Conservation (phyloP, 2,797 vertebrate species). For the Phrynocephalus forsythii region DNA sequence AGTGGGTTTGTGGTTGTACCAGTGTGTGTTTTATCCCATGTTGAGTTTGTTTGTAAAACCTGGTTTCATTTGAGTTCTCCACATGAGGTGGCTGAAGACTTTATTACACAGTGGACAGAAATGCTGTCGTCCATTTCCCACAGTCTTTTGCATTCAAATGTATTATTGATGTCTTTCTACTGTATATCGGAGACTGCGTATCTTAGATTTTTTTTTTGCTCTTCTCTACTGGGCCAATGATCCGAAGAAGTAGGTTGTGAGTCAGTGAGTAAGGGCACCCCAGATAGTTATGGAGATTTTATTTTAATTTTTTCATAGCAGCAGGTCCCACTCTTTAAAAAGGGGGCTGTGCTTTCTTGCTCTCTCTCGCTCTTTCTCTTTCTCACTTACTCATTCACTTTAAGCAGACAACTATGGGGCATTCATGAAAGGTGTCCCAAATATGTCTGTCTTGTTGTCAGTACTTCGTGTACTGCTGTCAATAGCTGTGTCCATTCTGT, state of each 20-base stretch:
- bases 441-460: neutral
- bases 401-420: conserved; percentile 3
- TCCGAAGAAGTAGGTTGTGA: neutral
- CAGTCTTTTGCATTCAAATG: neutral
- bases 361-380: neutral
- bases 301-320: neutral
- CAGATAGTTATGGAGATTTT: neutral
- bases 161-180: conserved; percentile 4
- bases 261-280: neutral
- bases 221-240: neutral
- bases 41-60: neutral
- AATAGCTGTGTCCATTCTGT: conserved; percentile 19
- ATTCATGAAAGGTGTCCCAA: conserved; percentile 26
- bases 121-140: neutral
- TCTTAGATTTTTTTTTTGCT: neutral
- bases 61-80: neutral
- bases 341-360: too few relatives aligned
- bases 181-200: neutral
- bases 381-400: neutral
- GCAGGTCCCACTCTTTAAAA: neutral
- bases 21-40: too few relatives aligned
- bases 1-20: neutral
- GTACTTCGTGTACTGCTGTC: conserved; percentile 6
- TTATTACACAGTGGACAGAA: neutral
- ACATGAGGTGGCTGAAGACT: neutral